These are phyloP conservation scores for Gryllus bimaculatus DNA, from an alignment of 1,140 invertebrate genomes.

Conservation along the genomic window DNA sequence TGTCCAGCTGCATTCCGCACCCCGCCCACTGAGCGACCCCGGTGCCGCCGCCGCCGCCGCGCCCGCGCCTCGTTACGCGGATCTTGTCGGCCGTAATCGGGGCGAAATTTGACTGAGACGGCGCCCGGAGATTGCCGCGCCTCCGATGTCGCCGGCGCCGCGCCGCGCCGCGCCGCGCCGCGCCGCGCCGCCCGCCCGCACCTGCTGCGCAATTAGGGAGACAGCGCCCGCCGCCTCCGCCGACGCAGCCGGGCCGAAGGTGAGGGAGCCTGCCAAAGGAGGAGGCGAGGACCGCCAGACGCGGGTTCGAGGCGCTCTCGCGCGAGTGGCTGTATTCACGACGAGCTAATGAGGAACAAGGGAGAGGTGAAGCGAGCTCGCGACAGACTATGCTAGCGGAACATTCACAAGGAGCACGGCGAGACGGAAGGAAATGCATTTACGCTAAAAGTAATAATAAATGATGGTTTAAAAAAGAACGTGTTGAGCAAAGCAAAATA, in stretches of 20 bases:
- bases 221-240: background rate
- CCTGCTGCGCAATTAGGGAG: background rate
- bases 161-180: no score
- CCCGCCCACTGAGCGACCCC: background rate
- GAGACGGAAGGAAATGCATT: no score
- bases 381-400: no score
- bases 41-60: background rate
- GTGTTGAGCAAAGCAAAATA: no score
- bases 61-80: background rate
- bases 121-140: background rate
- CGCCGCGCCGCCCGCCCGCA: background rate
- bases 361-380: no score
- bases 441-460: no score
- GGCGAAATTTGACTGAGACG: background rate
- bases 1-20: background rate
- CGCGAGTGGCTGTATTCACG: no score
- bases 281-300: background rate
- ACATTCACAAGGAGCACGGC: no score
- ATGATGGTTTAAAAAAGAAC: no score
- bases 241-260: background rate
- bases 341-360: no score
- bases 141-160: no score
- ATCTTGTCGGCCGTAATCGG: constrained; percentile 1
- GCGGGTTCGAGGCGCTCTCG: no score
- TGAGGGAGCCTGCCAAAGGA: background rate